phyloP scores from a whole-genome alignment of 2,113 vertebrate genomes.

The Psilopsiagon aurifrons region DNA sequence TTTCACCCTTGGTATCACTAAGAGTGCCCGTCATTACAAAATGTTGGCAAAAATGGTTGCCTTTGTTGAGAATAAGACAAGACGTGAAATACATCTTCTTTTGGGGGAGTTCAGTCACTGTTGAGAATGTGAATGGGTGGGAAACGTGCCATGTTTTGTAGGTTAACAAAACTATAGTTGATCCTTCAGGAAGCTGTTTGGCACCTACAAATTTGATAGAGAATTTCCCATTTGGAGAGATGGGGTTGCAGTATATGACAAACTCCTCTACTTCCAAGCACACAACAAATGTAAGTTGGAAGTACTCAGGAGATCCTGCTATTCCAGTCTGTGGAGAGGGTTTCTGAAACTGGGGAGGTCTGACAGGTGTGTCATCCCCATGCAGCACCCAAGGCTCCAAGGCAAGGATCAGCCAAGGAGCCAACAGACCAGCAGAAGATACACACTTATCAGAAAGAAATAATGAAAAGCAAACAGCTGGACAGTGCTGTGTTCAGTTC shows the following conservation, averaged over 20 bases:
- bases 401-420: neutral
- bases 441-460: neutral
- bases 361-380: neutral
- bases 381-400: neutral
- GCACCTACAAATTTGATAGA: neutral
- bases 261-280: neutral
- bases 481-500: neutral
- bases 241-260: accelerated
- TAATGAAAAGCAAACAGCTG: neutral
- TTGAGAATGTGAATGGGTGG: neutral
- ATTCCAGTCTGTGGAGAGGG: neutral
- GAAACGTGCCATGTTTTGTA: neutral
- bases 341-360: neutral
- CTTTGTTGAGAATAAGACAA: neutral
- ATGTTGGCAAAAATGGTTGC: neutral
- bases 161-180: neutral
- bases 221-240: neutral
- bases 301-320: neutral
- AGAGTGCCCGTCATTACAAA: neutral
- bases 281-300: neutral
- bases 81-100: neutral
- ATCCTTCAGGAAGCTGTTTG: neutral
- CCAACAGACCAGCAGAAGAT: neutral
- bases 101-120: neutral
- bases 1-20: neutral